Base-by-base conservation (phyloP, 1,140 invertebrate species). In the Leptonema lineaticorne region DNA sequence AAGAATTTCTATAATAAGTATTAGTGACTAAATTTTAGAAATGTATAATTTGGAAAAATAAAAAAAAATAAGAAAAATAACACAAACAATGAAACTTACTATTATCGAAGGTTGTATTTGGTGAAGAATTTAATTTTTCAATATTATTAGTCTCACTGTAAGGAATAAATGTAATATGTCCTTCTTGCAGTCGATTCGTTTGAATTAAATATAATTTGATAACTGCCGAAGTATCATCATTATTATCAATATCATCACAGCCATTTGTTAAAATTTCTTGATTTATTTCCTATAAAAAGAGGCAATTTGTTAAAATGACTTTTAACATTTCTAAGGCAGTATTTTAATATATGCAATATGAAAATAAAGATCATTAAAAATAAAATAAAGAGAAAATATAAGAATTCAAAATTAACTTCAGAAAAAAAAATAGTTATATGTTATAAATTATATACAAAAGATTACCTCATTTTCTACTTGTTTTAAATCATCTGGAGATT, bases 131-230 rank as follows among this genome's bases (percentile, higher is more conserved):
- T 28, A 59, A 29, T 33, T 60, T 56, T 53, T 67, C 62, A 6
- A 48, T 30, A 50, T 9, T 53, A 46, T 56, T 46, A 1, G 28
- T 8, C 14, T 37, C 28, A 18, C 46, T 60, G 6, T 30, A 73
- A 16, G 80, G 88, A 69, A 87, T 83, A 76, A 92, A 95, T 14
- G 87, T 85, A 63, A 95, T 91, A 74, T 89, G 86, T 75, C 93
- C 92, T 74, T 95, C 90, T 78, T 95, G 93, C 46, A 96, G 78
- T 20, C 92, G 91, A 76, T 94, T 95, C 2, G 93, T 92, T 77
- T 96, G 93, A 48, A 96, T 89, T 48, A 94, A 85, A 79, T 90
- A 92, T 82, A 96, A 87, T 50, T 87, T 86, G 20, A 95, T 82
- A 2, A 89, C 82, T 27, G 89, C 77, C 18, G 81, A 79, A 7